Base-by-base conservation (phyloP, 2,888 invertebrate genomes). In the Rhingia campestris region DNA sequence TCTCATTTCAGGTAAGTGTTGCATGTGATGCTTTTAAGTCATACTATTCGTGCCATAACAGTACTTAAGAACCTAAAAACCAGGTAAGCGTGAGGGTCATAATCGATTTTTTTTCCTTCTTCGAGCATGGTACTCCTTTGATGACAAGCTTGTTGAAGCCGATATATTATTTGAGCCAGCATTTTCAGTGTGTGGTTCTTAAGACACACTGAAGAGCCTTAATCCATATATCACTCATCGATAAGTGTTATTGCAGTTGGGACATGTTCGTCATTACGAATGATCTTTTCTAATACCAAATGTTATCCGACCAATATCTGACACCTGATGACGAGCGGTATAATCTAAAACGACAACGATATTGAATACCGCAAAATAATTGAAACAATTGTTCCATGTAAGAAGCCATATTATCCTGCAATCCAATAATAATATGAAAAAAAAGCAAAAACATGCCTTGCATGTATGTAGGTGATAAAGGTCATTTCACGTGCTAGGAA, bases 1-100 rank as follows among this genome's bases (percentile, higher is more conserved):
- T 72, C 39, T 54, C 33, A 30, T 77, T 70, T 22, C n/a, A 79
- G 82, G 82, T 84, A 79, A 84, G 82, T 79, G 73, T 64, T 73
- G 41, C 63, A 66, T 64, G 47, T 74, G 53, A 47, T 64, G 73
- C 22, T 73, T 43, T 37, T 58, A 70, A 58, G 33, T 54, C 47
- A 75, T 70, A 45, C 59, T 54, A 64, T 58, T 58, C 41, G 30
- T 66, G 41, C 22, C 76, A 41, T 14, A 43, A 58, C n/a, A 41
- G 49, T 47, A 30, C 33, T 39, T 32, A 35, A 32, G 39, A 39
- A 7, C 45, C 12, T 32, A 56, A 9, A 3, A 33, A 22, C 5
- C 64, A 64, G 58, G 70, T 64, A 70, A 76, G 59, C 22, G 32
- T 5, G 9, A 30, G n/a, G 4, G 43, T 32, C 39, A 54, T 43